These are phyloP conservation scores for Decapterus maruadsi DNA, from an alignment of 2,797 vertebrate genomes.

Conservation along the genomic window DNA sequence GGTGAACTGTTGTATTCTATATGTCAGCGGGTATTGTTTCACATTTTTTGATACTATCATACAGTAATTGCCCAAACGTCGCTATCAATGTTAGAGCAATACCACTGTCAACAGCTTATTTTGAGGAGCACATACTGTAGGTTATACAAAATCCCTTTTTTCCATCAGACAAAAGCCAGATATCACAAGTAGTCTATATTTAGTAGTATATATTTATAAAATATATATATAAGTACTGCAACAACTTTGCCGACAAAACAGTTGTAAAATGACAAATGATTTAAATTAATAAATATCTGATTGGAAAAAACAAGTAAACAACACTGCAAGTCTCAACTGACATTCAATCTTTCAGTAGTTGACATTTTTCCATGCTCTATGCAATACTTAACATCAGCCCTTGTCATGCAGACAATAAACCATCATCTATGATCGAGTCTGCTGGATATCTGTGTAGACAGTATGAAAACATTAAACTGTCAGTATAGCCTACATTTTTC, in stretches of 20 bases:
- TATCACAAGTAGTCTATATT: too few species aligned
- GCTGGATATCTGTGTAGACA: neutral
- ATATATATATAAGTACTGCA: too few species aligned
- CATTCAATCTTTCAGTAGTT: neutral
- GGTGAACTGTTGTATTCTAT: too few species aligned
- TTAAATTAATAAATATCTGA: neutral
- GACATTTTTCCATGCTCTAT: neutral
- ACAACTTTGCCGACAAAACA: neutral
- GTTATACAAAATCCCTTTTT: too few species aligned
- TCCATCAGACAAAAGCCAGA: neutral
- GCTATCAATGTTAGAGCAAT: too few species aligned
- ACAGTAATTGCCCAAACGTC: too few species aligned
- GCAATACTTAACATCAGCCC: neutral
- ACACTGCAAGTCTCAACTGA: neutral
- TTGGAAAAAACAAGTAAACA: neutral
- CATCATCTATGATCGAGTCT: neutral
- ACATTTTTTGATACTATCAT: neutral
- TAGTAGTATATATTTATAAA: too few species aligned
- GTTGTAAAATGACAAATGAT: neutral
- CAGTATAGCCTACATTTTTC: constrained; percentile 41
- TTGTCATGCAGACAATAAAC: neutral
- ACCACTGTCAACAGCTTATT: too few species aligned
- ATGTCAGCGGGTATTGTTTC: neutral
- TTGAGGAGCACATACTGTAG: too few species aligned
- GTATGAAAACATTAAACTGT: neutral